Conservation (phyloP, 2,888 invertebrate genomes). For the Leptinotarsa tumamoca region DNA sequence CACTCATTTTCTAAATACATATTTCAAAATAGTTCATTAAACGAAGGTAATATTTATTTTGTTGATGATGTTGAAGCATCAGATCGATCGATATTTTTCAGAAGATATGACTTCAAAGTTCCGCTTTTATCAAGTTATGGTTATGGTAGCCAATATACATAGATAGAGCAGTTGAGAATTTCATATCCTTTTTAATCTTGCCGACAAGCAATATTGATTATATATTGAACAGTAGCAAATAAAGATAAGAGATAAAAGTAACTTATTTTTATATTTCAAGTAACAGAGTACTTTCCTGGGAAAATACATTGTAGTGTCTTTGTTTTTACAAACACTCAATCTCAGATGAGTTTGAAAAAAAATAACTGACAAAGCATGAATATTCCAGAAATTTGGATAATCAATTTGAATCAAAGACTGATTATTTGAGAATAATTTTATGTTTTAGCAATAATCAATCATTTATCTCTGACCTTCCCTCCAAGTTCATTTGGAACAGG, state of each 20-base stretch:
- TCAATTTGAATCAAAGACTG: no score
- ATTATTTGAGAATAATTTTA: no score
- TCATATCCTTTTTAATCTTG: conserved; percentile 31
- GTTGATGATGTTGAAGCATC: conserved; percentile 8
- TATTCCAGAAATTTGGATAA: neutral
- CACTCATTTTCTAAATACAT: neutral
- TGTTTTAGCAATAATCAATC: no score
- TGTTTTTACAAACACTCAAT: neutral
- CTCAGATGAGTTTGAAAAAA: neutral
- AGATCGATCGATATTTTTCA: neutral
- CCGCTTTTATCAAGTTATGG: conserved; percentile 11
- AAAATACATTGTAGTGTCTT: neutral
- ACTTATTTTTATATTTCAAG: conserved; percentile 12
- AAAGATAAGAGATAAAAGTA: conserved; percentile 40
- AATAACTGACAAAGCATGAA: neutral
- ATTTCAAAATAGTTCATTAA: neutral
- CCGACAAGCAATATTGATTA: conserved; percentile 41
- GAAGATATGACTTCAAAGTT: conserved; percentile 13
- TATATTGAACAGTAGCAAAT: conserved; percentile 51
- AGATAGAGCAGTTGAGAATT: conserved; percentile 23
- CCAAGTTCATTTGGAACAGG: no score
- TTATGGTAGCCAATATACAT: conserved; percentile 27
- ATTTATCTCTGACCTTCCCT: no score
- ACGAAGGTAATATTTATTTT: neutral
- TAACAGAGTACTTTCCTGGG: conserved; percentile 4